phyloP scores from a whole-genome alignment of 2,888 invertebrate genomes.

The Lepidocyrtinus sp. region DNA sequence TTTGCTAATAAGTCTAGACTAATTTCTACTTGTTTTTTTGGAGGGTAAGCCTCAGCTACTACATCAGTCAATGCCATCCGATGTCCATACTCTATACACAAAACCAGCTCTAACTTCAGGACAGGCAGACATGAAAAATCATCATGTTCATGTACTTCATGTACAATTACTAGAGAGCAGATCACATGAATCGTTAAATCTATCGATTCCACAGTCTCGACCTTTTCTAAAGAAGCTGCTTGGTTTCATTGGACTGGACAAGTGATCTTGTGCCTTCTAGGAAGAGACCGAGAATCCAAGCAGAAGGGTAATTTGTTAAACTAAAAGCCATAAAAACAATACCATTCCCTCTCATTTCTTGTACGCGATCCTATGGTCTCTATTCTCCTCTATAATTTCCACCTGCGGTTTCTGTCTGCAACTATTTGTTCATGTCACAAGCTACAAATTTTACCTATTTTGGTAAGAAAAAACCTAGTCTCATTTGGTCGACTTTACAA shows the following conservation, averaged over 20 bases:
- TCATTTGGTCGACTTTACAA: not conserved
- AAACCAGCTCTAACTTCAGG: too few relatives aligned
- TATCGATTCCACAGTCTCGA: too few relatives aligned
- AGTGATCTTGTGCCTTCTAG: conserved; percentile 26
- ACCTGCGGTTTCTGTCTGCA: conserved; percentile 60
- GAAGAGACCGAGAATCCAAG: conserved; percentile 15
- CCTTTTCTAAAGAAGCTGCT: too few relatives aligned
- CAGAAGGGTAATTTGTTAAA: conserved; percentile 36
- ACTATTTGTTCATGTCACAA: conserved; percentile 60
- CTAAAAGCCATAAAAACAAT: conserved; percentile 17
- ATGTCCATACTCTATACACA: too few relatives aligned
- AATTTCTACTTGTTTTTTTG: conserved; percentile 52
- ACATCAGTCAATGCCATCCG: not conserved
- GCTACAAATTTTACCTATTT: conserved; percentile 33
- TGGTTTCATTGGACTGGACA: too few relatives aligned
- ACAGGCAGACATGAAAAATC: not conserved
- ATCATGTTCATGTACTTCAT: too few relatives aligned
- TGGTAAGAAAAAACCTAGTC: not conserved
- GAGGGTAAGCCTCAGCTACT: too few relatives aligned
- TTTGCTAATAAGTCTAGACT: conserved; percentile 47
- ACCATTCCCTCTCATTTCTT: conserved; percentile 49
- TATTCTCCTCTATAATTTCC: conserved; percentile 55
- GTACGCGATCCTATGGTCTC: conserved; percentile 18
- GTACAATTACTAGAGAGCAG: too few relatives aligned
- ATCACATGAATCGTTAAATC: too few relatives aligned